Conservation (phyloP, 1,140 invertebrate genomes). For the Drosophila persimilis region DNA sequence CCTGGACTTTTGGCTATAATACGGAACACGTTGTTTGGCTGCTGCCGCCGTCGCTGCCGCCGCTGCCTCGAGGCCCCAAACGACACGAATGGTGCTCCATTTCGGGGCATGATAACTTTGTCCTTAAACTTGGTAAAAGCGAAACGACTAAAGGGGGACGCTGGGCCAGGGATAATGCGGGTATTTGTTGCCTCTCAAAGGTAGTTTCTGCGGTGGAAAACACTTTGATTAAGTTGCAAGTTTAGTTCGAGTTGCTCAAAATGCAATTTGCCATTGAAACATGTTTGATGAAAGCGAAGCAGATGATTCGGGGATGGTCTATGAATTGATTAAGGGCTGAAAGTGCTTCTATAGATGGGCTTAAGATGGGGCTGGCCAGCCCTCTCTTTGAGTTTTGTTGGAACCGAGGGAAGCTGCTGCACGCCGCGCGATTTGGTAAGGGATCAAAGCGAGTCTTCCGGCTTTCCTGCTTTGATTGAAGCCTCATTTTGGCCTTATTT, state of each 20-base stretch:
- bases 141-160: constrained; percentile 20
- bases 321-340: constrained; percentile 9
- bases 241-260: constrained; percentile 9
- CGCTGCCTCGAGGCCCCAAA: constrained; percentile 25
- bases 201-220: constrained; percentile 12
- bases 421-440: no score
- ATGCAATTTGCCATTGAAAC: not conserved
- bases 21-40: constrained; percentile 64
- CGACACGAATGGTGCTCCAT: constrained; percentile 31
- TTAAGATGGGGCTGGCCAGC: not conserved
- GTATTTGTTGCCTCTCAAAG: constrained; percentile 3
- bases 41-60: constrained; percentile 38
- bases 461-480: no score
- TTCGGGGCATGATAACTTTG: constrained; percentile 45
- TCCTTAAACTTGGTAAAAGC: constrained; percentile 31
- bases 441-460: no score
- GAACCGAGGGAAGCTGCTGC: no score
- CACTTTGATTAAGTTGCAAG: constrained; percentile 41
- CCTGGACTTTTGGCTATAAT: constrained; percentile 68
- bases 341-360: not conserved
- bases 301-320: not conserved
- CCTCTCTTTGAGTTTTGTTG: no score
- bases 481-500: not conserved
- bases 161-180: not conserved
- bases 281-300: no score